phyloP scores from a whole-genome alignment of 2,113 vertebrate species.

The Mus musculus region GRCm39 chr2:37267501-37268000 shows the following conservation, averaged over 20 bases:
- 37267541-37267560: slow-evolving; percentile 27
- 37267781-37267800: slow-evolving; percentile 15
- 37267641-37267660: too few species aligned
- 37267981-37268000: background rate
- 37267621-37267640: too few species aligned
- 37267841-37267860: slow-evolving; percentile 66
- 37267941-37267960: slow-evolving; percentile 90
- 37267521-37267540: slow-evolving; percentile 33
- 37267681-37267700: too few species aligned
- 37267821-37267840: slow-evolving; percentile 36
- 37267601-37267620: too few species aligned
- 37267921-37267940: slow-evolving; percentile 92
- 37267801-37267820: slow-evolving; percentile 29
- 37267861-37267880: slow-evolving; percentile 93
- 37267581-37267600: too few species aligned
- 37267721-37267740: too few species aligned
- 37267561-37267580: slow-evolving; percentile 32
- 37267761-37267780: slow-evolving; percentile 36
- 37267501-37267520: slow-evolving; percentile 45
- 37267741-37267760: background rate
- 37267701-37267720: too few species aligned
- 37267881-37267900: slow-evolving; percentile 92
- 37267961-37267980: slow-evolving; percentile 59
- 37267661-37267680: too few species aligned
- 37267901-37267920: slow-evolving; percentile 95